Conservation (phyloP, 2,113 vertebrate species). For the Callocephalon fimbriatum region DNA sequence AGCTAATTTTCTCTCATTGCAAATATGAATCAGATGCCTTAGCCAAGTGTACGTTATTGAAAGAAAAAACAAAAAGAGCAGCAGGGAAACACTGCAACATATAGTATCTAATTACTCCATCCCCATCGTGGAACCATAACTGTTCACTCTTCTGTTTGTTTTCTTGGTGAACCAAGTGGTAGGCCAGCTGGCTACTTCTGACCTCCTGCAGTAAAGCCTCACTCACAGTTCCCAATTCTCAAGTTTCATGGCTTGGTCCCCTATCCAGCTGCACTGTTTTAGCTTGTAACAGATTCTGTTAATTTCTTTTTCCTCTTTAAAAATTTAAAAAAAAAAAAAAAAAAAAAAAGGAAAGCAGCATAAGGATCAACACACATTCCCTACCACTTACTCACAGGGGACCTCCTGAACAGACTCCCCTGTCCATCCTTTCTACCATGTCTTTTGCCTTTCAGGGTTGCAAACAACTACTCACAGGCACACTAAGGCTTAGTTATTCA, state of each 20-base stretch:
- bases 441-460: not conserved
- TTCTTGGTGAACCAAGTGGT: conserved; percentile 22
- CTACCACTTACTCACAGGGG: not conserved
- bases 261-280: not conserved
- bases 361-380: not conserved
- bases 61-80: conserved; percentile 57
- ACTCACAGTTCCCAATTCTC: not conserved
- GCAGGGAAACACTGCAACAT: not conserved
- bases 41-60: conserved; percentile 17
- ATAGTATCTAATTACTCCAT: conserved; percentile 40
- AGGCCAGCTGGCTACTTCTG: conserved; percentile 4
- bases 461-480: not conserved
- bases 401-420: not conserved
- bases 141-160: conserved; percentile 8
- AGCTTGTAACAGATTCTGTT: not conserved
- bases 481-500: not conserved
- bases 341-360: not conserved
- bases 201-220: not conserved
- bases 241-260: not conserved
- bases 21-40: conserved; percentile 29
- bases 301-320: not conserved
- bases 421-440: not conserved
- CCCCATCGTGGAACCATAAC: not conserved
- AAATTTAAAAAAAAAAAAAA: not conserved
- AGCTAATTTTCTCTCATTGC: conserved; percentile 37